phyloP scores from a whole-genome alignment of 1,140 invertebrate genomes.

The Nasonia vitripennis region DNA sequence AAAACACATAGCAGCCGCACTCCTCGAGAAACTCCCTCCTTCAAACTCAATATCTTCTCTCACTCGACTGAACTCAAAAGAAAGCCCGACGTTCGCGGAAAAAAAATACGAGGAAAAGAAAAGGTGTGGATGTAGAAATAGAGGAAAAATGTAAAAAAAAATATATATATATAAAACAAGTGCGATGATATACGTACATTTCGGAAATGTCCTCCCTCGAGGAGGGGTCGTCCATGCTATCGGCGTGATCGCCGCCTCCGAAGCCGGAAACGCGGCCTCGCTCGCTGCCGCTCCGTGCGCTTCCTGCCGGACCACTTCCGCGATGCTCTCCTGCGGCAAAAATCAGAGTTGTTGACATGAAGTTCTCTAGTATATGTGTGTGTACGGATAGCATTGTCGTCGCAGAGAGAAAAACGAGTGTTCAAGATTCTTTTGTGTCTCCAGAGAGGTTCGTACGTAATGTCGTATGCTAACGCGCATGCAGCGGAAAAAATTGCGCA shows the following conservation, averaged over 20 bases:
- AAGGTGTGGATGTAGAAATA: slow-evolving; percentile 12
- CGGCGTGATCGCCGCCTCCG: slow-evolving; percentile 67
- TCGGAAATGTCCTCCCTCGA: slow-evolving; percentile 73
- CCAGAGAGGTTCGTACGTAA: neutral
- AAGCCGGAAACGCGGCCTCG: slow-evolving; percentile 70
- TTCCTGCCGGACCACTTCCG: slow-evolving; percentile 62
- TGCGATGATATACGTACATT: slow-evolving; percentile 63
- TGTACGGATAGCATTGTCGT: slow-evolving; percentile 31
- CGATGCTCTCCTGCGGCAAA: slow-evolving; percentile 65
- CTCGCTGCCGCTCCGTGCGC: slow-evolving; percentile 63
- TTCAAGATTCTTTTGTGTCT: neutral
- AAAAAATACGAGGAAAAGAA: neutral
- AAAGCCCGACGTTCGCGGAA: neutral
- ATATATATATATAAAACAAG: neutral
- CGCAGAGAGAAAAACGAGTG: neutral
- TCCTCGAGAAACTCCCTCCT: no score
- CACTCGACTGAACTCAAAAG: neutral
- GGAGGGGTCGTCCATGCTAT: slow-evolving; percentile 71
- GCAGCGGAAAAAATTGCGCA: slow-evolving; percentile 5
- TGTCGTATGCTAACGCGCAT: no score
- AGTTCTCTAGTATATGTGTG: slow-evolving; percentile 33
- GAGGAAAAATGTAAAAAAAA: neutral
- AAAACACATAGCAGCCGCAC: no score
- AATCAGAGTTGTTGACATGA: slow-evolving; percentile 25
- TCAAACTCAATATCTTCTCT: neutral